Conservation (phyloP, 2,888 invertebrate genomes). For the Cepaea hortensis region DNA sequence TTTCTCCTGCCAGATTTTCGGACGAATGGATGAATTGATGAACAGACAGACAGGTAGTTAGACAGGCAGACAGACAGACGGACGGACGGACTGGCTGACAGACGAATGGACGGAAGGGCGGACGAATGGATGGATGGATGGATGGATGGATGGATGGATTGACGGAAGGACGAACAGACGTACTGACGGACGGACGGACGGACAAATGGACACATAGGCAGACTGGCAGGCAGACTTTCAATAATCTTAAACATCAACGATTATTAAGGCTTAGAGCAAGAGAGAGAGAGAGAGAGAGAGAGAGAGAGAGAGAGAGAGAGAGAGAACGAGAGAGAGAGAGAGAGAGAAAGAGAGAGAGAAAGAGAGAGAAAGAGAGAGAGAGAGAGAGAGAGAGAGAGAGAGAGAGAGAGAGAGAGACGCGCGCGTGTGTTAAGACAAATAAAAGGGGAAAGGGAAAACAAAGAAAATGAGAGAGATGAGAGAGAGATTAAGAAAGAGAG, state of each 20-base stretch:
- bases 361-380: conserved; percentile 11
- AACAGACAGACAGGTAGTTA: not conserved
- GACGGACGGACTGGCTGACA: too few relatives aligned
- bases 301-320: conserved; percentile 31
- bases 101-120: too few relatives aligned
- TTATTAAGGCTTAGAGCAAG: not conserved
- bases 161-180: too few relatives aligned
- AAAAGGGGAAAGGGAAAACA: too few relatives aligned
- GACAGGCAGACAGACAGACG: not conserved
- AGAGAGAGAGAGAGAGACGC: not conserved
- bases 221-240: not conserved
- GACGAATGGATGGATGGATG: too few relatives aligned
- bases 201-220: not conserved
- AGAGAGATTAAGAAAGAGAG: too few relatives aligned
- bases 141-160: too few relatives aligned
- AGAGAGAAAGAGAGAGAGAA: not conserved
- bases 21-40: too few relatives aligned
- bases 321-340: conserved; percentile 21
- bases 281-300: not conserved
- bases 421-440: not conserved
- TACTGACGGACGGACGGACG: not conserved
- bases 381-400: conserved; percentile 35
- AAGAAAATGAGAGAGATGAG: too few relatives aligned
- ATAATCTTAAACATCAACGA: too few relatives aligned
- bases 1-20: too few relatives aligned